These are phyloP conservation scores for Ochlodes sylvanus DNA, from an alignment of 2,888 invertebrate genomes.

Conservation along the genomic window DNA sequence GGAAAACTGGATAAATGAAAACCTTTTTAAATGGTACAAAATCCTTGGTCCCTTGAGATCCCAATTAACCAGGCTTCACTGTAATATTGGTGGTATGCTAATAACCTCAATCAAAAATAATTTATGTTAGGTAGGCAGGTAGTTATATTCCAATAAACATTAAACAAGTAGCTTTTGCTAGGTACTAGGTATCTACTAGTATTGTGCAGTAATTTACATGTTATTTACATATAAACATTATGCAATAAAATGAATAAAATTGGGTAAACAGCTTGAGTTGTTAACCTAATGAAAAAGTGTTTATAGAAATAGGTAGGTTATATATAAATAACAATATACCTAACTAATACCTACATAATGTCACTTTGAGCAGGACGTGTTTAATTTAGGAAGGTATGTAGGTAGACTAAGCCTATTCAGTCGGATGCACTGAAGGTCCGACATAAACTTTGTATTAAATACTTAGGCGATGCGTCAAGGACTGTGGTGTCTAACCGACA, in stretches of 20 bases:
- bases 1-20: too few relatives aligned
- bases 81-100: too few relatives aligned
- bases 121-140: neutral
- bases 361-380: neutral
- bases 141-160: conserved; percentile 9
- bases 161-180: neutral
- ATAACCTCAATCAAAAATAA: conserved; percentile 12
- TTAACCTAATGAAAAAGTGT: neutral
- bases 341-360: neutral
- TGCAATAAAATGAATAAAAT: neutral
- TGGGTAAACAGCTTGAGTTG: neutral
- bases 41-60: too few relatives aligned
- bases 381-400: neutral
- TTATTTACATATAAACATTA: neutral
- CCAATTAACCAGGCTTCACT: too few relatives aligned
- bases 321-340: conserved; percentile 4
- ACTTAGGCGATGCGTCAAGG: conserved; percentile 59
- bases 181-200: too few relatives aligned
- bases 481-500: conserved; percentile 60
- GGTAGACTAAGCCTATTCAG: neutral
- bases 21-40: too few relatives aligned
- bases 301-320: neutral
- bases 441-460: conserved; percentile 27
- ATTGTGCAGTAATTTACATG: too few relatives aligned
- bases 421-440: neutral